phyloP scores from a whole-genome alignment of 1,140 invertebrate genomes.

The Drosophila prosaltans region DNA sequence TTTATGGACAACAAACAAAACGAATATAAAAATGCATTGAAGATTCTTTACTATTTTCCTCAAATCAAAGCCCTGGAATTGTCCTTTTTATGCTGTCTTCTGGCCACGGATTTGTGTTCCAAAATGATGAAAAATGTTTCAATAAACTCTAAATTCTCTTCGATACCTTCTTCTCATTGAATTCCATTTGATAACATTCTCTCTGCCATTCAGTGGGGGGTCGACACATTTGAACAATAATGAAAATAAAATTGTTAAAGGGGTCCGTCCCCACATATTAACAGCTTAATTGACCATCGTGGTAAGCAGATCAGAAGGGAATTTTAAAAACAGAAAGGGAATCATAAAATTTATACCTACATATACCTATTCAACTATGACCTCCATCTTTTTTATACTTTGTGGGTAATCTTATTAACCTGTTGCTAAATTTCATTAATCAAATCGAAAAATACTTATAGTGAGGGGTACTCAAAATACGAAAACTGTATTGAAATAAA shows the following conservation, averaged over 20 bases:
- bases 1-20: slow-evolving; percentile 48
- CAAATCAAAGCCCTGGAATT: slow-evolving; percentile 20
- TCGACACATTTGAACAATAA: neutral
- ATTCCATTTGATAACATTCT: slow-evolving; percentile 9
- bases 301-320: slow-evolving; percentile 13
- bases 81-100: slow-evolving; percentile 37
- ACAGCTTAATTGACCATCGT: slow-evolving; percentile 64
- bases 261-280: slow-evolving; percentile 41
- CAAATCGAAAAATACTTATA: too few species aligned
- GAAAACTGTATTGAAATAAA: too few species aligned
- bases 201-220: slow-evolving; percentile 11
- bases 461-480: too few species aligned
- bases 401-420: too few species aligned
- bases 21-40: neutral
- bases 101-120: slow-evolving; percentile 50
- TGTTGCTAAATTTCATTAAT: too few species aligned
- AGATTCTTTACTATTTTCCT: neutral
- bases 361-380: too few species aligned
- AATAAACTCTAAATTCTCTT: slow-evolving; percentile 45
- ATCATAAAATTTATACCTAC: too few species aligned
- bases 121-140: slow-evolving; percentile 73
- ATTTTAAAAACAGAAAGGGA: neutral
- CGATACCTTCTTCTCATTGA: slow-evolving; percentile 3
- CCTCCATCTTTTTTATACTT: too few species aligned
- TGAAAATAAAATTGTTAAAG: slow-evolving; percentile 3